Evolutionary conservation across 1,140 invertebrate species (phyloP).

Genomic region (Vanessa tameamea): DNA sequence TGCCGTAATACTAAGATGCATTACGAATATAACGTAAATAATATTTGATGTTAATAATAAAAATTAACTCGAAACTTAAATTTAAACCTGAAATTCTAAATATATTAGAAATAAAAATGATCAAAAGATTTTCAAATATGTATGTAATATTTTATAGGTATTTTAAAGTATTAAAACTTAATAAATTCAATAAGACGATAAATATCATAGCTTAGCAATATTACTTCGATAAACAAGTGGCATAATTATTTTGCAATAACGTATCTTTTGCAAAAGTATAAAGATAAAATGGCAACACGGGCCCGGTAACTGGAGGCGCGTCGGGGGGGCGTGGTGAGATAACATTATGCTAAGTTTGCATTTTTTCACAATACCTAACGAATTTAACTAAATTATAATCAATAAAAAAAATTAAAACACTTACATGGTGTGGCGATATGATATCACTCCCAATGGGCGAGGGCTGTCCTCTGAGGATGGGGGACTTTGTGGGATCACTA

Average conservation of each 20-base stretch:
- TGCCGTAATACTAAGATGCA: too few species aligned
- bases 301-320: constrained; percentile 8
- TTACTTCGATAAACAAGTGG: not conserved
- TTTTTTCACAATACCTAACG: too few species aligned
- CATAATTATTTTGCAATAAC: not conserved
- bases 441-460: constrained; percentile 69
- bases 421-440: constrained; percentile 72
- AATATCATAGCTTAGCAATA: not conserved
- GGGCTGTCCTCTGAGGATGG: constrained; percentile 57
- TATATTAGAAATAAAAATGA: too few species aligned
- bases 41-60: too few species aligned
- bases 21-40: too few species aligned
- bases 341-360: not conserved
- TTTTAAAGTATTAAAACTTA: too few species aligned
- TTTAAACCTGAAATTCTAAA: too few species aligned
- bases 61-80: too few species aligned
- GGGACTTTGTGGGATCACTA: constrained; percentile 59
- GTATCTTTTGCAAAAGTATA: not conserved
- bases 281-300: not conserved
- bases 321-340: constrained; percentile 29
- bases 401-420: constrained; percentile 4
- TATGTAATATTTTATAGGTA: too few species aligned
- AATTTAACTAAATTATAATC: not conserved
- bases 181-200: not conserved
- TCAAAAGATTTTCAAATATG: too few species aligned